Percentiles rank a stretch among this genome's conserved stretches.
Conservation (phyloP, 2,888 invertebrate species). For the Panopea generosa region DNA sequence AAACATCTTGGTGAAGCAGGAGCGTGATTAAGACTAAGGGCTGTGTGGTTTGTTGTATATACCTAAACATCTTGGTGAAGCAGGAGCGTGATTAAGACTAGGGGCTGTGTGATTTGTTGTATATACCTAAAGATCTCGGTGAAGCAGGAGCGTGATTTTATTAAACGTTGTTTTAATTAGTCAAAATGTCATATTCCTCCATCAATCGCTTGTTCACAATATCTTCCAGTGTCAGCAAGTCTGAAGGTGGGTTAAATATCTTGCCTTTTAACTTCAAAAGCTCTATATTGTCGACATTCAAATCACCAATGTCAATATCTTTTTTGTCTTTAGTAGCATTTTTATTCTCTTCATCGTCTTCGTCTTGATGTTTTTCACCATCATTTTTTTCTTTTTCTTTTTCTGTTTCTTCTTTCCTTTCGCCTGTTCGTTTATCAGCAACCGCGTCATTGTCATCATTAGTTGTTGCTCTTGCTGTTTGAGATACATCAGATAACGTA, state of each 20-base stretch:
- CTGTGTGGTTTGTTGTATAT: too few relatives aligned
- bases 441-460: background rate
- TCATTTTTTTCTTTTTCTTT: too few relatives aligned
- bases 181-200: conserved; percentile 19
- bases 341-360: too few relatives aligned
- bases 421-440: background rate
- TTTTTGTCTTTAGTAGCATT: background rate
- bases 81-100: too few relatives aligned
- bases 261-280: background rate
- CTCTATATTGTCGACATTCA: background rate
- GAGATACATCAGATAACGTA: too few relatives aligned
- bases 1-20: too few relatives aligned
- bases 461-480: background rate
- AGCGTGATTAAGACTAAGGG: too few relatives aligned
- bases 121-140: too few relatives aligned
- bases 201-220: conserved; percentile 20
- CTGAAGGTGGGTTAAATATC: background rate
- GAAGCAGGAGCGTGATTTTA: too few relatives aligned
- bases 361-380: too few relatives aligned
- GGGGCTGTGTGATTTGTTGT: too few relatives aligned
- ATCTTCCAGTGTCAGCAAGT: conserved; percentile 25
- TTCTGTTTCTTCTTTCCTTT: background rate
- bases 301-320: background rate
- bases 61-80: too few relatives aligned
- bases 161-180: background rate